Percentiles rank a stretch among this genome's conserved stretches.
phyloP scores from a whole-genome alignment of 2,888 invertebrate genomes.

The Lithophane socia region DNA sequence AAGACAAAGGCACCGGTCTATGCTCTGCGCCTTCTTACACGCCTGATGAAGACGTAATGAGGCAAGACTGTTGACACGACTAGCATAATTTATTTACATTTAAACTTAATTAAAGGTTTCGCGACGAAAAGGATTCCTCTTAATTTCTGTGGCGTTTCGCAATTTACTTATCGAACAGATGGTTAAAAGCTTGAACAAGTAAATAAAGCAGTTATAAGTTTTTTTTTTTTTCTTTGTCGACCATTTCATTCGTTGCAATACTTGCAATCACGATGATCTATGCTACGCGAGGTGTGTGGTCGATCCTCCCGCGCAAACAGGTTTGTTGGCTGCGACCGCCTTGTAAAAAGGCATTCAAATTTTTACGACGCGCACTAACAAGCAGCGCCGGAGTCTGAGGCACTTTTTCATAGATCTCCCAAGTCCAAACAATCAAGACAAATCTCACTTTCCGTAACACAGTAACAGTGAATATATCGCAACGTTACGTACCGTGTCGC shows the following conservation, averaged over 20 bases:
- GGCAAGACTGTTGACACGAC: conserved; percentile 41
- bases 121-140: conserved; percentile 20
- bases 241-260: conserved; percentile 18
- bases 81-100: conserved; percentile 50
- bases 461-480: conserved; percentile 80
- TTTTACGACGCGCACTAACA: conserved; percentile 81
- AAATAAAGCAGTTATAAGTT: conserved; percentile 11
- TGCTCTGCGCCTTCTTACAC: conserved; percentile 8
- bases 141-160: conserved; percentile 44
- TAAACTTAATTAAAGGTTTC: conserved; percentile 60
- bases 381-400: conserved; percentile 61
- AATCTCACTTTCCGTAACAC: conserved; percentile 84
- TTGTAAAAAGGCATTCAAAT: conserved; percentile 83
- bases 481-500: conserved; percentile 76
- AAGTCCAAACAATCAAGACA: conserved; percentile 71
- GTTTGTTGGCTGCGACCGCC: conserved; percentile 76
- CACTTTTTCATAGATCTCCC: conserved; percentile 76
- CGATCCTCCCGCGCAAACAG: conserved; percentile 77
- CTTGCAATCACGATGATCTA: conserved; percentile 49
- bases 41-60: conserved; percentile 61
- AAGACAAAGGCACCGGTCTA: conserved; percentile 35
- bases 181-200: conserved; percentile 18
- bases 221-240: not conserved
- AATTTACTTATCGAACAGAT: conserved; percentile 48
- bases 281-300: conserved; percentile 78